Base-by-base conservation (phyloP, 2,797 vertebrate genomes). In the Sebastes flavidus region DNA sequence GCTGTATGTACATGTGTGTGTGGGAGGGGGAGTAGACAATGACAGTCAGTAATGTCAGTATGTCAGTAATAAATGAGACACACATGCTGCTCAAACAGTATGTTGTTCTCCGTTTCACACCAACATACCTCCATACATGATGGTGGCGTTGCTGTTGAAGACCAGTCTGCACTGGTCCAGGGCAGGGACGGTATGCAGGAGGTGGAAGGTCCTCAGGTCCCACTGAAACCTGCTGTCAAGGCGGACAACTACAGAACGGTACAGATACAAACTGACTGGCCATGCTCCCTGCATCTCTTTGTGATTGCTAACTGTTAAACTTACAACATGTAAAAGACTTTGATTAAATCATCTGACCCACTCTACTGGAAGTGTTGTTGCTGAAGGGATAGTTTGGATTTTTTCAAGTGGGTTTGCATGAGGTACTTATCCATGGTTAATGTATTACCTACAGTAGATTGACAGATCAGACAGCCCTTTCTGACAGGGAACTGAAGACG, bases 111-210 rank as follows among this genome's bases (percentile, higher is more conserved):
- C 0, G 54, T 24, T 4, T 52, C 14, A 24, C 8, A 24, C 42
- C 4, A 32, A 42, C 22, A n/a, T 94, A 99, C 98, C 98, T 97
- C 97, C 98, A 67, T 99, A 99, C 95, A 99, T 99, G 54, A 99
- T 97, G 16, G 98, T 98, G 83, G 96, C 98, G 0, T 96, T 98
- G 89, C 98, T 97, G 93, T 99, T 99, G 93, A 99, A 99, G n/a
- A 99, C 98, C 42, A 99, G 95, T 6, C 97, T 95, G 85, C 98
- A 99, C 90, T 99, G 98, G 94, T 99, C 98, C 87, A 99, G 94
- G 0, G 97, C 97, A 1, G 98, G 98, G 46, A 98, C 98, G 0
- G 97, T 99, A 87, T 97, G 98, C 25, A 99, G 95, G 54, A 99
- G 96, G 88, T 99, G 98, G 90, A 99, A 99, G 63, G 97, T 99